Evolutionary conservation across 2,888 invertebrate genomes (phyloP).

Genomic region (Thysanoteuthis rhombus): DNA sequence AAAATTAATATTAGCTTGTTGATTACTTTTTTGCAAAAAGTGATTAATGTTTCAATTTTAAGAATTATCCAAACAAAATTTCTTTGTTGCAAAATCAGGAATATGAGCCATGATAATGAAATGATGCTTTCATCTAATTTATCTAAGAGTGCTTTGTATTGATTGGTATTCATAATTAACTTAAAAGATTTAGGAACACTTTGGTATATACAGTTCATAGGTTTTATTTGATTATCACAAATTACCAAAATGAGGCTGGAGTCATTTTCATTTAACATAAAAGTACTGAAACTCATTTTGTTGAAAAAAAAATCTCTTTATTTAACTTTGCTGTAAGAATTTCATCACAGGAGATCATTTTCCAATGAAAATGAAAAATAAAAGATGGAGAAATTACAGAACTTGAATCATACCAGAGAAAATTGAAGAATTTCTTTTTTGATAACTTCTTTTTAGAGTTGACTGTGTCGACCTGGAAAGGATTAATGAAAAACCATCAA

Average conservation of each 20-base stretch:
- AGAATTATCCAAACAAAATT: background rate
- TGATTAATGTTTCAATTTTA: background rate
- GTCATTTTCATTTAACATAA: background rate
- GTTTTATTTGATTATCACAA: background rate
- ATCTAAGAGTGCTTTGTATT: background rate
- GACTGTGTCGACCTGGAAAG: too few relatives aligned
- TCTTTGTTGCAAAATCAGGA: background rate
- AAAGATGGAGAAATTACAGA: too few relatives aligned
- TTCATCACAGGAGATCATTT: too few relatives aligned
- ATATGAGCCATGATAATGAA: background rate
- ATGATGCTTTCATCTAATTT: conserved; percentile 12
- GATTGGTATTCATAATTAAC: background rate
- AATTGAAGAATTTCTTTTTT: too few relatives aligned
- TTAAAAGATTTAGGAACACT: background rate
- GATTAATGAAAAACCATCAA: too few relatives aligned
- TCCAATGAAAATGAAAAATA: too few relatives aligned
- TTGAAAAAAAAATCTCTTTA: background rate
- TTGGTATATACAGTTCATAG: background rate
- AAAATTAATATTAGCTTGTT: background rate
- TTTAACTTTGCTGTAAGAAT: background rate
- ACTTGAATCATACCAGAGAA: too few relatives aligned
- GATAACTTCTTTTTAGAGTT: too few relatives aligned
- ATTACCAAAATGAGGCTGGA: background rate
- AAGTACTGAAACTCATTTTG: background rate
- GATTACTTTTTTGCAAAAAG: background rate